Evolutionary conservation across 2,888 invertebrate genomes (phyloP), one percentile per base, ranked within the genome.

Genomic region (Drosophila nr. perissopoda): DNA sequence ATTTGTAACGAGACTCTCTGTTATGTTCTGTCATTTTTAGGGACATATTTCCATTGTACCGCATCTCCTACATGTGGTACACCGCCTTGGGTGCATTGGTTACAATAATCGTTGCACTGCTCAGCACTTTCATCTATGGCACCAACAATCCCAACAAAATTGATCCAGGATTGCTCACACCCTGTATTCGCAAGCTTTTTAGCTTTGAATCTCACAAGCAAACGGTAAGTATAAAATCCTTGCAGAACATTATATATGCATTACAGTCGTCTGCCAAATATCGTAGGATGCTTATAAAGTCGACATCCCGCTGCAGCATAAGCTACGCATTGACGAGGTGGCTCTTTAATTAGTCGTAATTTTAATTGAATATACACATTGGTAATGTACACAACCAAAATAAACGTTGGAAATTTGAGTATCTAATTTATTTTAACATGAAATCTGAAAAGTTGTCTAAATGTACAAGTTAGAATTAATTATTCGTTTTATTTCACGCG

Each of bases 61-160:
- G 96, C 51, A 94, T 97, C 13, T 97, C 97, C 0, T 97, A 97
- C 91, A 94, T 97, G 93, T 97, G 97, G 97, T 97, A 96, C 84
- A 96, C 96, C 0, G 91, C 95, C 5, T 90, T 95, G 25, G 96
- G 95, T 16, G 93, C 94, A 7, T 66, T 93, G 1, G 93, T 95
- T 7, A 94, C 95, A 25, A 94, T 95, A 68, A 85, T 93, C n/a
- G 93, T 95, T 13, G 90, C 93, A 13, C 38, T 87, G 2, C 31
- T 93, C 2, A 91, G 88, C 31, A 87, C 91, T 11, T 71, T 82
- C 13, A 68, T 92, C 29, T 92, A 91, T 73, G 93, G 93, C 52
- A 94, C 94, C 11, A 94, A 94, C 73, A 94, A 95, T 87, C 93
- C 95, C 1, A 92, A 93, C 56, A 94, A 94, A 76, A 91, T 95